Percentiles rank a stretch among this genome's conserved stretches.
These are phyloP conservation scores for Pegoplata infirma DNA, from an alignment of 2,888 invertebrate genomes.

Conservation along the genomic window DNA sequence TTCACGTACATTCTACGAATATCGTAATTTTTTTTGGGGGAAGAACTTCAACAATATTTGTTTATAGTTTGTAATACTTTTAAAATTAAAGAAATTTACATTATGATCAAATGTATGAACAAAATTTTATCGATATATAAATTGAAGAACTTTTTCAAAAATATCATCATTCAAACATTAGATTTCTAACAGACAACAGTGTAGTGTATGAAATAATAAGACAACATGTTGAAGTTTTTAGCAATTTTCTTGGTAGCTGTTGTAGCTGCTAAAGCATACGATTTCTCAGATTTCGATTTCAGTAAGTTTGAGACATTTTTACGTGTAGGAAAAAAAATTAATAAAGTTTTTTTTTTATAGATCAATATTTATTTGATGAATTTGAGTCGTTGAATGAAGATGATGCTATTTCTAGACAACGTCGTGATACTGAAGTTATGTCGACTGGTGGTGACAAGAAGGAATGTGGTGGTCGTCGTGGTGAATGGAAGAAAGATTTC, in stretches of 20 bases:
- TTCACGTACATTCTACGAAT: not conserved
- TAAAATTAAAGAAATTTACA: not conserved
- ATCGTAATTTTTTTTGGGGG: not conserved
- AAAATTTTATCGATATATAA: constrained; percentile 23
- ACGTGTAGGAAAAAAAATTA: not conserved
- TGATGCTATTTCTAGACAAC: constrained; percentile 34
- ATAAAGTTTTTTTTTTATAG: constrained; percentile 48
- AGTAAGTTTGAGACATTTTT: constrained; percentile 63
- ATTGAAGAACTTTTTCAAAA: constrained; percentile 2
- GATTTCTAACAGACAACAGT: constrained; percentile 7
- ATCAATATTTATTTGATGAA: constrained; percentile 67
- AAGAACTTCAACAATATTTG: not conserved
- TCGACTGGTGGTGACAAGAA: constrained; percentile 43
- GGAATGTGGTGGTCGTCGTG: constrained; percentile 27
- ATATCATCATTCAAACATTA: constrained; percentile 15
- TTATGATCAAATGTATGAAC: not conserved
- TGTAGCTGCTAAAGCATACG: constrained; percentile 64
- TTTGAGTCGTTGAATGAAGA: constrained; percentile 52
- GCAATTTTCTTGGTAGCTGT: constrained; percentile 51
- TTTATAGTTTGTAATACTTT: not conserved
- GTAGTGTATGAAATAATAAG: not conserved
- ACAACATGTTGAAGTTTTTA: constrained; percentile 64
- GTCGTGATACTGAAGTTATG: constrained; percentile 57
- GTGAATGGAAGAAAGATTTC: constrained; percentile 57
- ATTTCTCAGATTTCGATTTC: constrained; percentile 67